Evolutionary conservation across 2,113 vertebrate genomes (phyloP).

Genomic region (Eira barbara): DNA sequence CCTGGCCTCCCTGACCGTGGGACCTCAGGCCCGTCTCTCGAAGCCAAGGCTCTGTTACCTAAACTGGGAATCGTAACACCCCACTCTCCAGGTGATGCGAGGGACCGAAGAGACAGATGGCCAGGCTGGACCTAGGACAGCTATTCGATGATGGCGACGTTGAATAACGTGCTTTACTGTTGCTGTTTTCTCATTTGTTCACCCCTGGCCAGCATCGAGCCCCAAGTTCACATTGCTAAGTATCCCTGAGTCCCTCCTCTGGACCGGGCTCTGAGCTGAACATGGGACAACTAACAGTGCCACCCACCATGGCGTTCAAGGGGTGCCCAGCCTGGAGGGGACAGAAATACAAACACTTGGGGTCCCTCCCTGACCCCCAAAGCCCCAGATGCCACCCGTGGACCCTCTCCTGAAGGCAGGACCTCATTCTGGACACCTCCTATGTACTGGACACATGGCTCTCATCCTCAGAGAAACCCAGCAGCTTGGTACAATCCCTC

Average conservation of each 20-base stretch:
- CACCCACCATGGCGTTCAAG: background rate
- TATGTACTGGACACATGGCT: accelerated
- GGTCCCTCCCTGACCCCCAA: background rate
- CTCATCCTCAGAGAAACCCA: accelerated
- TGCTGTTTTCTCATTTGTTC: too few relatives aligned
- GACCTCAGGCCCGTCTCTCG: accelerated
- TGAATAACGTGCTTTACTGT: accelerated
- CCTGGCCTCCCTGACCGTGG: accelerated
- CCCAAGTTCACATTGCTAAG: background rate
- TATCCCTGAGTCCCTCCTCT: background rate
- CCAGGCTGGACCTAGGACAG: background rate
- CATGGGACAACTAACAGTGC: background rate
- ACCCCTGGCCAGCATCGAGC: background rate
- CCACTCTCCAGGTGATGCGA: accelerated
- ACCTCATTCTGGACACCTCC: background rate
- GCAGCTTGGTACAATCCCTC: background rate
- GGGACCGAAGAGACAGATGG: background rate
- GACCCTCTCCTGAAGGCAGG: background rate
- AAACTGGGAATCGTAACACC: accelerated
- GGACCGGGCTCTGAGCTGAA: background rate
- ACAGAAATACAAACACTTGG: background rate
- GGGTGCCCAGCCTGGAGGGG: background rate
- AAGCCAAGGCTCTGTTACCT: background rate
- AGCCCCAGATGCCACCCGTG: background rate
- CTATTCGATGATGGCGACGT: accelerated